A percentile compares a stretch with the other conserved stretches of the same genome.
Conservation (phyloP, 2,113 vertebrate genomes). For the Dromiciops gliroides region DNA sequence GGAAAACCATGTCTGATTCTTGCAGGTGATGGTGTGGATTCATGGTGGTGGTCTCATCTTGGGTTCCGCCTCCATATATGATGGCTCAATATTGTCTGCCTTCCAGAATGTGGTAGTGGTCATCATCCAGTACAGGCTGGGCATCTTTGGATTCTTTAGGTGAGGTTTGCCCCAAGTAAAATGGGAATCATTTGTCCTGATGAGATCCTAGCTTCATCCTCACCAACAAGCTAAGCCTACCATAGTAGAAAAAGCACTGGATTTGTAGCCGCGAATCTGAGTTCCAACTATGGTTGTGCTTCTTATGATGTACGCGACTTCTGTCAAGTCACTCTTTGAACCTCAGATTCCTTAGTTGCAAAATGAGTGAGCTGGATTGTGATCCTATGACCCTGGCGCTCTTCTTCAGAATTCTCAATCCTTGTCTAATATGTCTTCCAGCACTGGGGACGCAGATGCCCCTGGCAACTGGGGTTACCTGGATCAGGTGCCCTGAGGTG, state of each 20-base stretch:
- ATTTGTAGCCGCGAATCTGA: neutral
- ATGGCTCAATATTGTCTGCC: constrained; percentile 60
- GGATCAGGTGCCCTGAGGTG: constrained; percentile 88
- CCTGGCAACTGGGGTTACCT: constrained; percentile 88
- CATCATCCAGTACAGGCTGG: constrained; percentile 72
- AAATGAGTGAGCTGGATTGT: neutral
- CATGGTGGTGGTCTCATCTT: constrained; percentile 46
- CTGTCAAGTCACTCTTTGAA: neutral
- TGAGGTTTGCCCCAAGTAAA: constrained; percentile 10
- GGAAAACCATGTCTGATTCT: constrained; percentile 6
- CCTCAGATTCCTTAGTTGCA: neutral
- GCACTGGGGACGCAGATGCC: constrained; percentile 86
- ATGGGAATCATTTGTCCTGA: accelerated
- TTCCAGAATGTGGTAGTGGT: constrained; percentile 65
- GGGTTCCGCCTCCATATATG: constrained; percentile 66
- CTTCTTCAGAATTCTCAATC: neutral
- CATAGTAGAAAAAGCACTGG: neutral
- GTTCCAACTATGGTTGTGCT: neutral
- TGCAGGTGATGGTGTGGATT: constrained; percentile 78
- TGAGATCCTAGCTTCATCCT: neutral
- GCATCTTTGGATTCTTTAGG: constrained; percentile 73
- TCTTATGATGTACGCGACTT: neutral
- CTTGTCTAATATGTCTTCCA: constrained; percentile 52
- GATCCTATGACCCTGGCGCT: too few species aligned
- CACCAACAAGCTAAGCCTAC: neutral